Evolutionary conservation across 2,888 invertebrate genomes (phyloP).

Genomic region (Acronicta leporina): DNA sequence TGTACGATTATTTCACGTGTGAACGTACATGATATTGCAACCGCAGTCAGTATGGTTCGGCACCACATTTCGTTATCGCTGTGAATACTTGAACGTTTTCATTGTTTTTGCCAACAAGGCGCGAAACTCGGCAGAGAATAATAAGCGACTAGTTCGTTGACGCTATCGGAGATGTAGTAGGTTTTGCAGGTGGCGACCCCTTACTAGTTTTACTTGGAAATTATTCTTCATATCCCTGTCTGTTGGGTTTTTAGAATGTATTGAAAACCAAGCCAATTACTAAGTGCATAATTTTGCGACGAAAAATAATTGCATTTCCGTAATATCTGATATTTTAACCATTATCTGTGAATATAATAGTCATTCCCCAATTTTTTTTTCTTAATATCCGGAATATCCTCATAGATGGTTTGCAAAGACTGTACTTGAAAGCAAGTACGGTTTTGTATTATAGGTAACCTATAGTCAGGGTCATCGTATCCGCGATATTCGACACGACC

Average conservation of each 20-base stretch:
- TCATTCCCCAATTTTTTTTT: no score
- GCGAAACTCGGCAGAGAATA: slow-evolving; percentile 21
- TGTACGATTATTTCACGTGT: slow-evolving; percentile 65
- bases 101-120: slow-evolving; percentile 45
- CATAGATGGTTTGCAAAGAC: no score
- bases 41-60: slow-evolving; percentile 72
- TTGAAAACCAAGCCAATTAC: no score
- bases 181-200: slow-evolving; percentile 39
- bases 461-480: no score
- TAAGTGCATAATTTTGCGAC: no score
- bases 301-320: not conserved
- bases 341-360: no score
- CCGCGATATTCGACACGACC: no score
- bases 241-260: not conserved
- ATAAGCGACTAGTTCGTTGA: slow-evolving; percentile 24
- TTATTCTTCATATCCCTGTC: not conserved
- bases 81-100: slow-evolving; percentile 28
- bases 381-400: no score
- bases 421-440: no score
- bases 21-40: slow-evolving; percentile 85
- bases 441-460: no score
- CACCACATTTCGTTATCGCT: slow-evolving; percentile 80
- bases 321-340: no score
- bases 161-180: slow-evolving; percentile 22
- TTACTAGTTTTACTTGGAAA: slow-evolving; percentile 5